Evolutionary conservation across 92 coral and sea anemone species (phyloP).

Genomic region (Epizoanthus scotinus): DNA sequence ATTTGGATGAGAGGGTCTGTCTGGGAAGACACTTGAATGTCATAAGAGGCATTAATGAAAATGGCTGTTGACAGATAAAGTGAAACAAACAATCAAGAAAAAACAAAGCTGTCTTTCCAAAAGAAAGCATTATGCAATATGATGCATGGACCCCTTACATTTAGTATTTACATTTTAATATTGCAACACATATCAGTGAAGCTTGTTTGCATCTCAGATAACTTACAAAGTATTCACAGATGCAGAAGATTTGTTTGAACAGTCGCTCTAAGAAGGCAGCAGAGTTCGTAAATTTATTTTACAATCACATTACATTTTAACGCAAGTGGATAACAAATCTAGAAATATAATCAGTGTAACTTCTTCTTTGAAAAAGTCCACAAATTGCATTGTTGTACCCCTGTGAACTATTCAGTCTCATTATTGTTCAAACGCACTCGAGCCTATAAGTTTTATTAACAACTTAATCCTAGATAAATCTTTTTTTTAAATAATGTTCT

Average conservation of each 20-base stretch:
- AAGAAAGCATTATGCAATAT: slow-evolving; percentile 13
- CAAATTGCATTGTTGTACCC: not conserved
- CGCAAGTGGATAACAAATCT: slow-evolving; percentile 14
- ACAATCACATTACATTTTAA: not conserved
- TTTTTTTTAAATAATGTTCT: not conserved
- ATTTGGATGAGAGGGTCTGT: not conserved
- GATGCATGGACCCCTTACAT: not conserved
- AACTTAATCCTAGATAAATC: slow-evolving; percentile 8
- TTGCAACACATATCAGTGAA: slow-evolving; percentile 17
- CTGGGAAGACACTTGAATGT: slow-evolving; percentile 18
- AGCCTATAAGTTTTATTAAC: slow-evolving; percentile 8
- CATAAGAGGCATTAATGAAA: not conserved
- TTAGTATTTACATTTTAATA: slow-evolving; percentile 13
- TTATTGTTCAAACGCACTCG: slow-evolving; percentile 39
- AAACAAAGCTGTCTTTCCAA: not conserved
- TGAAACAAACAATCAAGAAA: not conserved
- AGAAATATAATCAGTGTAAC: slow-evolving; percentile 11
- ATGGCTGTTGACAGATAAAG: slow-evolving; percentile 28
- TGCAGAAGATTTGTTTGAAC: slow-evolving; percentile 10
- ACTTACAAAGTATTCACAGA: slow-evolving; percentile 12
- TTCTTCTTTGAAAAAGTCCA: slow-evolving; percentile 8
- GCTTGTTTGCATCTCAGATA: slow-evolving; percentile 10
- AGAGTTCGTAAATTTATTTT: slow-evolving; percentile 4
- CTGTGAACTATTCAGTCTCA: not conserved
- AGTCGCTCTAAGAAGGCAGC: not conserved